Conservation (phyloP, 2,888 invertebrate genomes). For the Lymantria monacha region DNA sequence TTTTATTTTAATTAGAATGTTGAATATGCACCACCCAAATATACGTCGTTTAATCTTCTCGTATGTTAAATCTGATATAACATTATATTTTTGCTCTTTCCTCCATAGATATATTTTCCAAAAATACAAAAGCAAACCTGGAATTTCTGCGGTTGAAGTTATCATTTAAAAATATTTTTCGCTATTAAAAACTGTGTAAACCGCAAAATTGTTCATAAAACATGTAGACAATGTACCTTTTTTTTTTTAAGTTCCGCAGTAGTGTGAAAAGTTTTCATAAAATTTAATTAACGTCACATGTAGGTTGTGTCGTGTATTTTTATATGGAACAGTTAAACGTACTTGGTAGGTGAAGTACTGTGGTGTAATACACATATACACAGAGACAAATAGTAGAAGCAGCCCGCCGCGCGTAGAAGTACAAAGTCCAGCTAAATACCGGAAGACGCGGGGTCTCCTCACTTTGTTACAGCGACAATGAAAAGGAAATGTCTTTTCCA, state of each 20-base stretch:
- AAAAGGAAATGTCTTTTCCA: constrained; percentile 60
- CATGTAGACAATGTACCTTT: constrained; percentile 27
- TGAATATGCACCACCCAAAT: too few relatives aligned
- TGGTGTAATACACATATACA: constrained; percentile 11
- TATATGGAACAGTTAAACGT: constrained; percentile 31
- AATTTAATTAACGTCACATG: constrained; percentile 46
- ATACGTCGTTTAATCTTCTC: too few relatives aligned
- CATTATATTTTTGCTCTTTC: too few relatives aligned
- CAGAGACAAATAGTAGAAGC: not conserved
- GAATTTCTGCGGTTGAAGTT: too few relatives aligned
- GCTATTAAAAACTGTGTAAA: too few relatives aligned
- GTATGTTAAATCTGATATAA: too few relatives aligned
- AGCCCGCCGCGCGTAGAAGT: constrained; percentile 36
- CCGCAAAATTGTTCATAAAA: not conserved
- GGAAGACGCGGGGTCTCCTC: constrained; percentile 58
- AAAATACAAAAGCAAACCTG: too few relatives aligned
- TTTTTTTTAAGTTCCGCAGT: constrained; percentile 34
- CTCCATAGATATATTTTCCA: too few relatives aligned
- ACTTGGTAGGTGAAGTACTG: constrained; percentile 4
- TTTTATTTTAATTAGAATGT: too few relatives aligned
- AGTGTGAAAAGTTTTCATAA: constrained; percentile 41
- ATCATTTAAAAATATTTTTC: too few relatives aligned
- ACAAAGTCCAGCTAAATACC: constrained; percentile 63
- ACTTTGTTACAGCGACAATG: constrained; percentile 64
- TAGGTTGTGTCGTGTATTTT: constrained; percentile 34